phyloP scores from a whole-genome alignment of 2,113 vertebrate genomes.

The Montifringilla adamsi region DNA sequence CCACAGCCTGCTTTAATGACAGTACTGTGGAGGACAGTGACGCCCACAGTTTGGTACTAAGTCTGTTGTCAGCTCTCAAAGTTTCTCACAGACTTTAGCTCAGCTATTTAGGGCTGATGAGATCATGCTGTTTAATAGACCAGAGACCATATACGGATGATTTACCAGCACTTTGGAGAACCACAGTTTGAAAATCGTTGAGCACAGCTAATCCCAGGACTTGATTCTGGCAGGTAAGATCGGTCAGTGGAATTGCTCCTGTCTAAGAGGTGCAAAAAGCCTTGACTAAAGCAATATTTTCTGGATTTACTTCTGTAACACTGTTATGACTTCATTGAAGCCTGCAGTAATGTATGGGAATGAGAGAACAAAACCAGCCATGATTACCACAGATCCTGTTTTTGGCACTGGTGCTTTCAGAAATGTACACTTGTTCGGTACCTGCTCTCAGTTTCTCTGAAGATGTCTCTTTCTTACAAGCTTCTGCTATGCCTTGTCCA shows the following conservation, averaged over 20 bases:
- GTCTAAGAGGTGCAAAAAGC: conserved; percentile 1
- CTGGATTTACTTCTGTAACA: not conserved
- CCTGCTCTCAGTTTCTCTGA: not conserved
- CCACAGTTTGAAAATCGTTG: not conserved
- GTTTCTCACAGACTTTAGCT: conserved; percentile 44
- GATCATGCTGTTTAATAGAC: conserved; percentile 53
- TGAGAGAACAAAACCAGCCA: not conserved
- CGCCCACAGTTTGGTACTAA: conserved; percentile 42
- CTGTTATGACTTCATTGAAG: not conserved
- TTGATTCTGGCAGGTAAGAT: conserved; percentile 30
- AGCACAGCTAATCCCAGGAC: not conserved
- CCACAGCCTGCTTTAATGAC: conserved; percentile 36
- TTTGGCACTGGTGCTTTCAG: not conserved
- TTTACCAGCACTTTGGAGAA: conserved; percentile 24
- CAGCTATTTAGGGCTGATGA: conserved; percentile 55
- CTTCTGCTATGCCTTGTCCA: not conserved
- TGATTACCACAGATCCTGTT: not conserved
- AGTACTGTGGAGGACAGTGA: conserved; percentile 57
- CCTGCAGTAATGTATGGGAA: not conserved
- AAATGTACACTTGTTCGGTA: not conserved
- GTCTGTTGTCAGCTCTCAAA: conserved; percentile 45
- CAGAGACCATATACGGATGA: not conserved
- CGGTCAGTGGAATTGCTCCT: not conserved
- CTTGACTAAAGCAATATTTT: conserved; percentile 11
- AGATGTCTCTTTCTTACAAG: not conserved